Percentiles rank a stretch among this genome's conserved stretches.
Conservation (phyloP, 2,113 vertebrate genomes). For the Micronycteris hirsuta region DNA sequence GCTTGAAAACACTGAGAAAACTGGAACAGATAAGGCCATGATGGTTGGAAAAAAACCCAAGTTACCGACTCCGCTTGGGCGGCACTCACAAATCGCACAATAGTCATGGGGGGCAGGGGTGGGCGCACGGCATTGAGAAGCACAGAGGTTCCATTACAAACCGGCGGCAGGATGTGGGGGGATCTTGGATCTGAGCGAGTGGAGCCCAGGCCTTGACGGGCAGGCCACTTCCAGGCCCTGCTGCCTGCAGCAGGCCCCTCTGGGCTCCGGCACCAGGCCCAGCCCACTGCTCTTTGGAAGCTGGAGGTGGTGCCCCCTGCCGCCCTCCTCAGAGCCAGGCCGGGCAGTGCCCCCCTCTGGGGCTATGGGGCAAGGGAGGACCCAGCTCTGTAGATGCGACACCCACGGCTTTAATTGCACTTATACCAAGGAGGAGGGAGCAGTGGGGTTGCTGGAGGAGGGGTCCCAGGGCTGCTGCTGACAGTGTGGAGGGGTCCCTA, state of each 20-base stretch:
- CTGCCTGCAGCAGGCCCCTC: slow-evolving; percentile 23
- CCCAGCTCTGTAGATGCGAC: slow-evolving; percentile 51
- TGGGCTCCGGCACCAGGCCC: neutral
- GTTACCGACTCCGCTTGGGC: slow-evolving; percentile 70
- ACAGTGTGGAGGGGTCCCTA: slow-evolving; percentile 9
- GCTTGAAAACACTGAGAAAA: slow-evolving; percentile 79
- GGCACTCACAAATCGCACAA: slow-evolving; percentile 77
- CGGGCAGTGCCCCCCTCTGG: neutral
- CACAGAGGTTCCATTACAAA: slow-evolving; percentile 71
- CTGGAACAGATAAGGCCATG: slow-evolving; percentile 83
- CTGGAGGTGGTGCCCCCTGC: slow-evolving; percentile 14
- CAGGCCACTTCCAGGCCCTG: neutral
- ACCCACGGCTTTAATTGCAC: slow-evolving; percentile 75
- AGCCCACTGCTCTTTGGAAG: slow-evolving; percentile 67
- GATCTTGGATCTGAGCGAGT: neutral
- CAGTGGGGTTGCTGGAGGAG: slow-evolving; percentile 21
- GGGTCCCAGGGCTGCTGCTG: slow-evolving; percentile 32
- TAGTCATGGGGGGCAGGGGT: slow-evolving; percentile 68
- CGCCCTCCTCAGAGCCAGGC: neutral
- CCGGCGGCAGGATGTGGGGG: neutral
- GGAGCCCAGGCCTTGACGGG: slow-evolving; percentile 1
- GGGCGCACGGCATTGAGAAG: slow-evolving; percentile 70
- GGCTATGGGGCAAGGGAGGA: slow-evolving; percentile 35
- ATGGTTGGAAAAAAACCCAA: slow-evolving; percentile 80
- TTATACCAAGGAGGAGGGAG: slow-evolving; percentile 66